A percentile compares a stretch with the other conserved stretches of the same genome.
Evolutionary conservation across 2,888 invertebrate species (phyloP).

Genomic region (Drosophila hawaiiensis): DNA sequence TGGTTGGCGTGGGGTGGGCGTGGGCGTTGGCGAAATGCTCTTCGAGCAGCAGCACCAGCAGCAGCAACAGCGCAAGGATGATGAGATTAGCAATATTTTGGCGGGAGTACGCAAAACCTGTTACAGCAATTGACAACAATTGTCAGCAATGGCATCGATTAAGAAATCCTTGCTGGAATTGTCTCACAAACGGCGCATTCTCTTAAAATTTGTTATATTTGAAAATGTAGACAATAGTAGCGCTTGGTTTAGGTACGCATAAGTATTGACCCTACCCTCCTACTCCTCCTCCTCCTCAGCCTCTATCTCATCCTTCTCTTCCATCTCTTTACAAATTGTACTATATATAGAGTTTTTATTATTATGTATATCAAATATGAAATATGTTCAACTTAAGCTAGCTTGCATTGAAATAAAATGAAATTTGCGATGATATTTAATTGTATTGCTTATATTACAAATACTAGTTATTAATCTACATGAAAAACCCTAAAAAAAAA

Average conservation of each 20-base stretch:
- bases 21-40: constrained; percentile 64
- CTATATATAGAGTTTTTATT: constrained; percentile 47
- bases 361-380: constrained; percentile 27
- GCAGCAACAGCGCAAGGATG: constrained; percentile 88
- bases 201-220: constrained; percentile 44
- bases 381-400: constrained; percentile 52
- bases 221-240: constrained; percentile 47
- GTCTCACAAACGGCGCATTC: constrained; percentile 4
- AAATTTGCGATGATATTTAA: constrained; percentile 36
- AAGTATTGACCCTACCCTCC: constrained; percentile 24
- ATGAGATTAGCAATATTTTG: constrained; percentile 95
- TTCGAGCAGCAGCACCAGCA: constrained; percentile 85
- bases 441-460: neutral
- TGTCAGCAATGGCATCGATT: constrained; percentile 79
- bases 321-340: constrained; percentile 23
- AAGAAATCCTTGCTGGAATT: neutral
- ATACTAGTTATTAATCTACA: neutral
- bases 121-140: constrained; percentile 93
- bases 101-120: constrained; percentile 95
- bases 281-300: neutral
- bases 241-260: constrained; percentile 54
- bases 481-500: neutral
- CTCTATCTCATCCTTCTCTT: neutral
- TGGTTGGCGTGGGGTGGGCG: constrained; percentile 30
- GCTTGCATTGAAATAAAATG: constrained; percentile 61